Base-by-base conservation (phyloP, 1,140 invertebrate species). In the Zaprionus tsacasi region DNA sequence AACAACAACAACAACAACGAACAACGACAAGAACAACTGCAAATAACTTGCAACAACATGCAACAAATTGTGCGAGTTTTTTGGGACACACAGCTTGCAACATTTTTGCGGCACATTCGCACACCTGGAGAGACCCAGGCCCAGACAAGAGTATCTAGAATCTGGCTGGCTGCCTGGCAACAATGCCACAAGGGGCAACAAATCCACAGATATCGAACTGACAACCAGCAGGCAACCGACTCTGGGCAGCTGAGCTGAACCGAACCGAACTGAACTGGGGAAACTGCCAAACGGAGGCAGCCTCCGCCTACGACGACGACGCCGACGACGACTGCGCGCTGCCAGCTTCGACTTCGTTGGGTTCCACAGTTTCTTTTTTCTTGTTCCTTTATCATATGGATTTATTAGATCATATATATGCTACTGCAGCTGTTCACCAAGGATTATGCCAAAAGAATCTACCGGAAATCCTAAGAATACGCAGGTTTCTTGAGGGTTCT, bases 91-190 rank as follows among this genome's bases (percentile, higher is more conserved):
- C 74, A 79, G 77, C 74, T 79, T 79, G 78, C 78, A 73, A 68
- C 74, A 72, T 72, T 72, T 88, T 88, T 88, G 69, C 73, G 70
- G 55, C 56, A 54, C 52, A n/a, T 55, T 55, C n/a, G 27, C 82
- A 86, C 82, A 86, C 82, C 82, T 86, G 83, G 83, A 89, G 70
- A 55, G 65, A 67, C 57, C 55, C 48, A 66, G 60, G 70, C 52
- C 45, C 43, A 30, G 36, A 40, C 43, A 36, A 63, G 68, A 70
- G 81, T 87, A 90, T 88, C 83, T 89, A 90, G 78, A 88, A 81
- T 85, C 78, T 85, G 79, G 85, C 27, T 40, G 35, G 15, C 64
- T 40, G 63, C 63, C 70, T 82, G 76, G 87, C 81, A 89, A 80
- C 81, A 89, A 69, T 71, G 68, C 55, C 57, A 67, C 56, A 72